A percentile compares a stretch with the other conserved stretches of the same genome.
phyloP scores from a whole-genome alignment of 2,113 vertebrate species.

The Accipiter virgatus region DNA sequence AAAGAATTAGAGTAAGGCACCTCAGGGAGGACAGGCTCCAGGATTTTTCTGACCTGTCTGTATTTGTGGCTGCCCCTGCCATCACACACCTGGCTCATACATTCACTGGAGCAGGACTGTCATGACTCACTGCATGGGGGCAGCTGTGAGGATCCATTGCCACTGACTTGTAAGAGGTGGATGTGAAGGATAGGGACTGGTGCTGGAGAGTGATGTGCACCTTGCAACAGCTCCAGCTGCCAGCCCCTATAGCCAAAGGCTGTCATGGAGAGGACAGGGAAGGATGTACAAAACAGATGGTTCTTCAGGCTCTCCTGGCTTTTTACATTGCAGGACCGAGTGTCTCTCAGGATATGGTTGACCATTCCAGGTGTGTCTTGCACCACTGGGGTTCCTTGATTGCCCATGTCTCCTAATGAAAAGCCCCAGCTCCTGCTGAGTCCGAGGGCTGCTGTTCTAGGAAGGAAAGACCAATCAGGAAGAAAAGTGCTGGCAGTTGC shows the following conservation, averaged over 20 bases:
- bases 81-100: background rate
- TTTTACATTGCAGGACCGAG: background rate
- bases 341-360: background rate
- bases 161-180: background rate
- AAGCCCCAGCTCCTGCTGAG: background rate
- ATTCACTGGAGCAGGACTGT: too few species aligned
- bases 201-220: background rate
- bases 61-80: background rate
- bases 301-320: background rate
- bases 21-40: background rate
- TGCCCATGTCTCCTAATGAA: background rate
- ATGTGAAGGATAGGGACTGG: background rate
- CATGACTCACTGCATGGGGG: background rate
- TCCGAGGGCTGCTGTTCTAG: background rate
- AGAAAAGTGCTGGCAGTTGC: background rate
- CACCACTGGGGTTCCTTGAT: background rate
- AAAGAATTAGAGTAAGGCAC: background rate
- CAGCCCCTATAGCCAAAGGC: background rate
- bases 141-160: background rate
- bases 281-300: background rate
- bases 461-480: background rate
- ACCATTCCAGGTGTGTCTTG: background rate
- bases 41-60: background rate
- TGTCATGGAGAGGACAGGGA: background rate
- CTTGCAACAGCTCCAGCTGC: background rate